Evolutionary conservation across 2,113 vertebrate genomes (phyloP), one percentile per base, ranked within the genome.

Genomic region (Hypomesus transpacificus): DNA sequence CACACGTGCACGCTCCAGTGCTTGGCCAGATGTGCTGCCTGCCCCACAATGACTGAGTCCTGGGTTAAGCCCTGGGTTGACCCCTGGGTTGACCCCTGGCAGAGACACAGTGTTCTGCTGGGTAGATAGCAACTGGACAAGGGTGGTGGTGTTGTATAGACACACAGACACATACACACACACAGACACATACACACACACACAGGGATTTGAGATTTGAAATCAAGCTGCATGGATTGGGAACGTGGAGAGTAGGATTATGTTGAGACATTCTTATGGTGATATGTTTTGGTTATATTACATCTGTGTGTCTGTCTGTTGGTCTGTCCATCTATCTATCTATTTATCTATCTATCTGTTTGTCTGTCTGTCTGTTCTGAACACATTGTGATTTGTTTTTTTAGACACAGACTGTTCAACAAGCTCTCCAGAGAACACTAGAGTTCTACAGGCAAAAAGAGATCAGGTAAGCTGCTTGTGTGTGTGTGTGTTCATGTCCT

Each of bases 91-190:
- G 7, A 46, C 39, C 61, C 3, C 4, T 16, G 31, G 54, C 34
- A 51, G 61, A 69, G 80, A 71, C 39, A 46, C 39, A 46, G 39
- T 46, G 39, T 46, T 46, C 39, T 46, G 9, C 39, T 11, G 8
- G 9, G 9, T 6, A 46, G 39, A 46, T 46, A 46, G 39, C 39
- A 21, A 58, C 3, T 58, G 16, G 56, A 58, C 56, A 46, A 46
- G 39, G 39, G 11, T 1, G 39, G 11, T 46, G 6, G 39, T 46
- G 39, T 46, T 46, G 39, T 46, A 46, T 11, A 46, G 9, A 46
- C 39, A 11, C 39, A 46, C 9, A 1, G 0, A 34, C 21, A 16
- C 17, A 34, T 22, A 14, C 17, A 31, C 4, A 28, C 21, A 69
- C n/a, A 3, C 7, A 39, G 18, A 16, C 22, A 24, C 21, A 63